Conservation (phyloP, 2,797 vertebrate genomes). For the Glossophaga mutica region DNA sequence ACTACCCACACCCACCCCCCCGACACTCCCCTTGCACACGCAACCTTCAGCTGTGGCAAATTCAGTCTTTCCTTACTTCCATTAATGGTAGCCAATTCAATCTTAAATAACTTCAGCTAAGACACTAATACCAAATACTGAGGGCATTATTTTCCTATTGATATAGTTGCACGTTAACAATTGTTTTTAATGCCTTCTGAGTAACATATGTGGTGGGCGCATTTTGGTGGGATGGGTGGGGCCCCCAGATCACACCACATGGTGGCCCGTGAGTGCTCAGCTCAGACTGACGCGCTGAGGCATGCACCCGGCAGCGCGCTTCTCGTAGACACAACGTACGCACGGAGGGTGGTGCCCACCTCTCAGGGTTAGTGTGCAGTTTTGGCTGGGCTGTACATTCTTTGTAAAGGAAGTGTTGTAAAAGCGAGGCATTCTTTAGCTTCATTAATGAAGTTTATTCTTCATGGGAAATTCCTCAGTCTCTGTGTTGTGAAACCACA, state of each 20-base stretch:
- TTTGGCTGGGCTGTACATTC: not conserved
- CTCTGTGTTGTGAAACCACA: not conserved
- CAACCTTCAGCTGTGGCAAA: not conserved
- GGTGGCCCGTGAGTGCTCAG: not conserved
- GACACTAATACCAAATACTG: not conserved
- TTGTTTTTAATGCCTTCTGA: not conserved
- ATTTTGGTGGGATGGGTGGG: not conserved
- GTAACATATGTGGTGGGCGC: not conserved
- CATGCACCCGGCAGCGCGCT: rapidly evolving
- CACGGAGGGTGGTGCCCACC: rapidly evolving
- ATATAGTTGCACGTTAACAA: not conserved
- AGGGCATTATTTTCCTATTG: not conserved
- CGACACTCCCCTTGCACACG: not conserved
- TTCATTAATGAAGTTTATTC: not conserved
- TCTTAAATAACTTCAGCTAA: not conserved
- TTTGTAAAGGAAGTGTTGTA: not conserved
- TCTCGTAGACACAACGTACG: rapidly evolving
- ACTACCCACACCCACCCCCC: not conserved
- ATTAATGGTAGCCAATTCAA: not conserved
- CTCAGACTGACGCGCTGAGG: rapidly evolving
- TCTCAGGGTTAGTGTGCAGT: not conserved
- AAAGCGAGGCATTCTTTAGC: not conserved
- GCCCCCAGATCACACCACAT: rapidly evolving
- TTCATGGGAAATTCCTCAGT: not conserved
- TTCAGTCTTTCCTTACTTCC: not conserved